A percentile compares a stretch with the other conserved stretches of the same genome.
phyloP scores from a whole-genome alignment of 2,888 invertebrate species.

The Embidobia sp. region DNA sequence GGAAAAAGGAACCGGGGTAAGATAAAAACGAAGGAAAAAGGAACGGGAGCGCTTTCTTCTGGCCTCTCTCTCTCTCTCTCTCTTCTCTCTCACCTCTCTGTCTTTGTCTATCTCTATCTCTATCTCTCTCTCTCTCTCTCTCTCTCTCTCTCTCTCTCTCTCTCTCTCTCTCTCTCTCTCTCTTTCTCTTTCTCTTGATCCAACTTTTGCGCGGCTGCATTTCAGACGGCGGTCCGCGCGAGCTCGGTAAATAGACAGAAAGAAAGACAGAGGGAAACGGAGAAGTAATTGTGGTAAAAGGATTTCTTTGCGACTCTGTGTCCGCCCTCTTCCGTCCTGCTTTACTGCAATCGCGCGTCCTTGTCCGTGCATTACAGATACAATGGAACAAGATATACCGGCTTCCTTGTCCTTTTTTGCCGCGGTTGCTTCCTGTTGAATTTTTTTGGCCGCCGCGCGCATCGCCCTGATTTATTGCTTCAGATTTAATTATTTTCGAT shows the following conservation, averaged over 20 bases:
- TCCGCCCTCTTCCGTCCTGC: slow-evolving; percentile 51
- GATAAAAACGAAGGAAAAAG: slow-evolving; percentile 51
- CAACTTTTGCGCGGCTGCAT: slow-evolving; percentile 53
- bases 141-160: slow-evolving; percentile 1
- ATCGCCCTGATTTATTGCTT: slow-evolving; percentile 64
- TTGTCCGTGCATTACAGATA: slow-evolving; percentile 46
- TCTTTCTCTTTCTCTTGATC: slow-evolving; percentile 8
- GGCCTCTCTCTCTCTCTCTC: not conserved
- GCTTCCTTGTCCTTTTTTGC: slow-evolving; percentile 26
- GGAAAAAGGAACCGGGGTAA: slow-evolving; percentile 44
- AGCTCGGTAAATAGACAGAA: slow-evolving; percentile 61
- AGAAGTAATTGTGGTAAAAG: slow-evolving; percentile 66
- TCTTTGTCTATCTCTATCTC: slow-evolving; percentile 1
- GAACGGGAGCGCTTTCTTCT: slow-evolving; percentile 12
- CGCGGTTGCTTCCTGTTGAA: not conserved
- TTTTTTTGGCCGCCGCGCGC: slow-evolving; percentile 31
- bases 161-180: not conserved
- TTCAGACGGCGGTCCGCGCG: slow-evolving; percentile 57
- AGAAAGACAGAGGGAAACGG: slow-evolving; percentile 58
- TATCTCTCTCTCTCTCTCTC: slow-evolving; percentile 1
- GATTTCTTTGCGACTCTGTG: slow-evolving; percentile 62
- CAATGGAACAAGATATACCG: slow-evolving; percentile 57
- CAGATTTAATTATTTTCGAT: slow-evolving; percentile 65
- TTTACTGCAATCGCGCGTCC: slow-evolving; percentile 47
- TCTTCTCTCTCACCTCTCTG: not conserved